phyloP scores from a whole-genome alignment of 2,113 vertebrate species.

The Hyperopisus bebe region DNA sequence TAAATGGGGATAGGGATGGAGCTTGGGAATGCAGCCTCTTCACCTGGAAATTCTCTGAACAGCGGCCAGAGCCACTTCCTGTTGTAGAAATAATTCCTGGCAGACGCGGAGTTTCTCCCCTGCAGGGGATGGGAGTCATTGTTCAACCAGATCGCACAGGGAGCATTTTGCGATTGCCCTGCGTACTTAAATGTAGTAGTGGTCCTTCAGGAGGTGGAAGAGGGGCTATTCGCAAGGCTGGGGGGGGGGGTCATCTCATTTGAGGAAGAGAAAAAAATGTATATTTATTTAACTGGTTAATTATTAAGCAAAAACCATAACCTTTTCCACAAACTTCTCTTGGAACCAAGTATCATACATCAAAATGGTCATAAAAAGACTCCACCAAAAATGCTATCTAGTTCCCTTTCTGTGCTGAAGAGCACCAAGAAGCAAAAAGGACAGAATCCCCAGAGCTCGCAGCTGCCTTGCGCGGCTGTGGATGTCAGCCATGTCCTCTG shows the following conservation, averaged over 20 bases:
- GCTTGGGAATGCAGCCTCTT: background rate
- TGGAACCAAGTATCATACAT: background rate
- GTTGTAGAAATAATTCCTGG: background rate
- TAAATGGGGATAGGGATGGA: background rate
- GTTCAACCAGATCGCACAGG: background rate
- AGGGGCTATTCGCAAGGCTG: background rate
- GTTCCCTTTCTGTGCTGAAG: background rate
- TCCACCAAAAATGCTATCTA: background rate
- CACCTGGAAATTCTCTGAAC: background rate
- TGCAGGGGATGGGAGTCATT: background rate
- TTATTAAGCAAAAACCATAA: background rate
- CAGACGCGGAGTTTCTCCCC: background rate
- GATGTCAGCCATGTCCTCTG: background rate
- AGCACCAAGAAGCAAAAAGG: background rate
- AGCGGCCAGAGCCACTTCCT: background rate
- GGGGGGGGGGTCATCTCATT: background rate
- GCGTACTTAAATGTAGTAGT: background rate
- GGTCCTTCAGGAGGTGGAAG: background rate
- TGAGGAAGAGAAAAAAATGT: background rate
- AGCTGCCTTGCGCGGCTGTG: background rate
- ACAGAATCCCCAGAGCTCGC: background rate
- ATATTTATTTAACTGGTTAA: background rate
- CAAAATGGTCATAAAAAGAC: background rate
- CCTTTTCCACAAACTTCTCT: background rate
- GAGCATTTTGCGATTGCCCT: background rate